Evolutionary conservation across 2,888 invertebrate species (phyloP).

Genomic region (Stenurella melanura): DNA sequence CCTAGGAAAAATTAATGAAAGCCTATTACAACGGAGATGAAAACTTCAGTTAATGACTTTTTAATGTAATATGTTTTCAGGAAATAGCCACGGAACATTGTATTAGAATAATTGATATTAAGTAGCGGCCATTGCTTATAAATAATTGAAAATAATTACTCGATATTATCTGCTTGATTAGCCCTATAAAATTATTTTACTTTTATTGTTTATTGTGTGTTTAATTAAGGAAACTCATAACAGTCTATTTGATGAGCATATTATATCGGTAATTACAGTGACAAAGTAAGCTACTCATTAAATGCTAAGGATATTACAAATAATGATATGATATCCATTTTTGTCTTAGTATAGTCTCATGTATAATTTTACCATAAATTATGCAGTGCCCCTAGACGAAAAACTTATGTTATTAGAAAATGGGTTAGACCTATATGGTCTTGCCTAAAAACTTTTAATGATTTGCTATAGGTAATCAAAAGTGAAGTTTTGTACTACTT

Average conservation of each 20-base stretch:
- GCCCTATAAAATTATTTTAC: neutral
- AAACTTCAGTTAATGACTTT: slow-evolving; percentile 48
- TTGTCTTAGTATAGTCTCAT: too few relatives aligned
- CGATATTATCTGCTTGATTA: slow-evolving; percentile 1
- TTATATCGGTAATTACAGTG: neutral
- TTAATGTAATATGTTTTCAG: slow-evolving; percentile 47
- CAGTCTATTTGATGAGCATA: neutral
- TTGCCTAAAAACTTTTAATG: too few relatives aligned
- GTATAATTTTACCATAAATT: too few relatives aligned
- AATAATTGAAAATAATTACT: slow-evolving; percentile 30
- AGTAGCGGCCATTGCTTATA: slow-evolving; percentile 11
- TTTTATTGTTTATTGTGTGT: neutral
- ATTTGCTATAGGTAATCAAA: too few relatives aligned
- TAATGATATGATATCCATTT: too few relatives aligned
- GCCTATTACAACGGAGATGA: slow-evolving; percentile 42
- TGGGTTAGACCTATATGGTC: too few relatives aligned
- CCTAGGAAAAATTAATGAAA: slow-evolving; percentile 51
- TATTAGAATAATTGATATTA: slow-evolving; percentile 37
- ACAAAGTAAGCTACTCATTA: neutral
- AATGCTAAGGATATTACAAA: too few relatives aligned
- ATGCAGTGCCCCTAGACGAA: too few relatives aligned
- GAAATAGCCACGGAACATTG: slow-evolving; percentile 30
- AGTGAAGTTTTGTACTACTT: too few relatives aligned
- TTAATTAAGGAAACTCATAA: neutral
- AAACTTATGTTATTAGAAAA: too few relatives aligned